phyloP scores from a whole-genome alignment of 2,113 vertebrate species.

The Cathartes aura region DNA sequence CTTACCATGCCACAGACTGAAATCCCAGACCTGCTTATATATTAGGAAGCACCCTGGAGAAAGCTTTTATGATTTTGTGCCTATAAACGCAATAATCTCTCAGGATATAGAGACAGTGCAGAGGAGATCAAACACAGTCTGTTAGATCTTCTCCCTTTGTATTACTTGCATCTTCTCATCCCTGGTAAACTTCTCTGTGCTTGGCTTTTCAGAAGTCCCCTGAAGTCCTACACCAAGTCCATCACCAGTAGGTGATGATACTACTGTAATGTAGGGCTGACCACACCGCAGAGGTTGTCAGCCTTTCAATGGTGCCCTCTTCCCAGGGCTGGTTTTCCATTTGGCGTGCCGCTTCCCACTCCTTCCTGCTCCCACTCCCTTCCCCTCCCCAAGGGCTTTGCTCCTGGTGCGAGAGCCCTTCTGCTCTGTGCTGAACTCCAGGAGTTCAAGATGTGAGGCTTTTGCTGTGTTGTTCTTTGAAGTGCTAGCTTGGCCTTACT shows the following conservation, averaged over 20 bases:
- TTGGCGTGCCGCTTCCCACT: neutral
- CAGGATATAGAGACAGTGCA: neutral
- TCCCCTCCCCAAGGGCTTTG: neutral
- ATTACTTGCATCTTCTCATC: neutral
- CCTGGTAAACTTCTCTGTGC: neutral
- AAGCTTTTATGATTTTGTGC: constrained; percentile 4
- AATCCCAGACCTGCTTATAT: constrained; percentile 19
- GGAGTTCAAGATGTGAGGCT: neutral
- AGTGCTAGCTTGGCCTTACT: neutral
- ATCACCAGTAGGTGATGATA: neutral
- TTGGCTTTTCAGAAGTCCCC: neutral
- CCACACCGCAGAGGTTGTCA: neutral
- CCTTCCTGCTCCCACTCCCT: neutral
- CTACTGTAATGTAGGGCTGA: neutral
- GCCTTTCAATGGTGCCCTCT: neutral
- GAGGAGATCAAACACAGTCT: neutral
- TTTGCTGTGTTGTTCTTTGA: constrained; percentile 7
- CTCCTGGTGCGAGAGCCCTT: neutral
- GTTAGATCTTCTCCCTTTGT: neutral
- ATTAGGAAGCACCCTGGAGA: constrained; percentile 39
- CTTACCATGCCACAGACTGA: constrained; percentile 21
- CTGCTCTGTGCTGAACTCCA: neutral
- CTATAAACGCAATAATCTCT: neutral
- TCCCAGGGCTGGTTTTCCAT: neutral
- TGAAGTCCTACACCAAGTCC: neutral